Conservation (phyloP, 2,888 invertebrate genomes). For the Clistopyga incitator region DNA sequence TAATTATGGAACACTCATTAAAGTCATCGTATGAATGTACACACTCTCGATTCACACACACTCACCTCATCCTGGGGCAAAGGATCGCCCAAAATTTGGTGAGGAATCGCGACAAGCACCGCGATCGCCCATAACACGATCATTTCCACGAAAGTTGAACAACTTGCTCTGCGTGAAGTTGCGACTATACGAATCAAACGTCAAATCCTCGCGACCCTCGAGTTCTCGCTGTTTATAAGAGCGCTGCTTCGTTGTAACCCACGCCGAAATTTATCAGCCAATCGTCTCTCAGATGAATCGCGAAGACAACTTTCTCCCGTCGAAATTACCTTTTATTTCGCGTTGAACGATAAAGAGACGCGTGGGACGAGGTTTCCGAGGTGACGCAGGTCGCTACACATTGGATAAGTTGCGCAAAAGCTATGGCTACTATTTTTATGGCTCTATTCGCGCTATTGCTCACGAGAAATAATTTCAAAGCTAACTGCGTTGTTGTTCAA, state of each 20-base stretch:
- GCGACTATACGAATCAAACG: conserved; percentile 41
- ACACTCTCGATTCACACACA: not conserved
- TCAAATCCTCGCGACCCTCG: conserved; percentile 43
- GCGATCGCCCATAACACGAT: conserved; percentile 15
- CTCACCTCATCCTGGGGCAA: conserved; percentile 66
- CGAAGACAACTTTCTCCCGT: conserved; percentile 61
- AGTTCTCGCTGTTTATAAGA: conserved; percentile 56
- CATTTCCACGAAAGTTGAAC: conserved; percentile 24
- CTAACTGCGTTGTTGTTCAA: conserved; percentile 14
- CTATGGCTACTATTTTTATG: conserved; percentile 11
- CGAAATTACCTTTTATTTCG: conserved; percentile 64
- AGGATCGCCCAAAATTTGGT: conserved; percentile 43
- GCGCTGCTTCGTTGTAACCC: conserved; percentile 54
- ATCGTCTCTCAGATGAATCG: conserved; percentile 58
- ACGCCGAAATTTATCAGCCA: conserved; percentile 65
- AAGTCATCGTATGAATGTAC: not conserved
- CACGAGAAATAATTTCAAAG: conserved; percentile 19
- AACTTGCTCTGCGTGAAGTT: not conserved
- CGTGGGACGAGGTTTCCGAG: conserved; percentile 47
- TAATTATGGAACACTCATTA: not conserved
- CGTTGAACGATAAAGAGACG: conserved; percentile 50
- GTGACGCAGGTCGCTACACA: conserved; percentile 59
- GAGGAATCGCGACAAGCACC: conserved; percentile 26
- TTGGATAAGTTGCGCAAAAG: conserved; percentile 54
- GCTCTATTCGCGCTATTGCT: not conserved